Base-by-base conservation (phyloP, 2,113 vertebrate species). In the Lagopus muta region DNA sequence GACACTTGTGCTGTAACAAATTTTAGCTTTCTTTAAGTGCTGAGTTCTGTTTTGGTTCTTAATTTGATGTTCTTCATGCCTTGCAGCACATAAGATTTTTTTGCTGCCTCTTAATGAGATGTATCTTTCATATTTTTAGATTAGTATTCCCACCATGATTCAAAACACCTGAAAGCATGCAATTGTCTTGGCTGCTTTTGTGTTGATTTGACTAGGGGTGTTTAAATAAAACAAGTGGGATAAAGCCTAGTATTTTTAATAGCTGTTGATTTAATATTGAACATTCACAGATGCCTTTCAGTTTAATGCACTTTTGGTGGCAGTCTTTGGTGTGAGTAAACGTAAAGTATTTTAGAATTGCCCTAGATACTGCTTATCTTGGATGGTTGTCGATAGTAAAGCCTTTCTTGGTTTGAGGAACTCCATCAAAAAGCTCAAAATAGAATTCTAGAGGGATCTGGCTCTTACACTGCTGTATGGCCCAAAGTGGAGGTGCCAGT, bases 21-120 rank as follows among this genome's bases (percentile, higher is more conserved):
- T 92, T 96, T 92, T 66, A 57, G 8, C 77, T 90, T 82, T 91
- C 25, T 34, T 90, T 65, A 57, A 76, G 70, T 48, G 58, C 30
- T 58, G 3, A 57, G 5, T 79, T 76, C 73, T 15, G 25, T 8
- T 60, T 43, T 82, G 32, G 61, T 48, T 89, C 62, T 67, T 58
- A 83, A 72, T 66, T 66, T 87, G 57, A 45, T 91, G 21, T 54
- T 82, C 17, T 71, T 57, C 48, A 7, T 30, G 24, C 47, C 28
- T 67, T 60, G 0, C 24, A 71, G 61, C 22, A 8, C 45, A 11
- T 47, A 6, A 78, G 40, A 78, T 36, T 65, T 80, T 74, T 61
- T 85, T 81, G 36, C 82, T 57, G 48, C 0, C 60, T 92, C 4
- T 67, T 61, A 74, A 70, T 76, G 65, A 72, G 21, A 75, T 89